Evolutionary conservation across 1,140 invertebrate genomes (phyloP).

Genomic region (Drosophila quadrilineata): DNA sequence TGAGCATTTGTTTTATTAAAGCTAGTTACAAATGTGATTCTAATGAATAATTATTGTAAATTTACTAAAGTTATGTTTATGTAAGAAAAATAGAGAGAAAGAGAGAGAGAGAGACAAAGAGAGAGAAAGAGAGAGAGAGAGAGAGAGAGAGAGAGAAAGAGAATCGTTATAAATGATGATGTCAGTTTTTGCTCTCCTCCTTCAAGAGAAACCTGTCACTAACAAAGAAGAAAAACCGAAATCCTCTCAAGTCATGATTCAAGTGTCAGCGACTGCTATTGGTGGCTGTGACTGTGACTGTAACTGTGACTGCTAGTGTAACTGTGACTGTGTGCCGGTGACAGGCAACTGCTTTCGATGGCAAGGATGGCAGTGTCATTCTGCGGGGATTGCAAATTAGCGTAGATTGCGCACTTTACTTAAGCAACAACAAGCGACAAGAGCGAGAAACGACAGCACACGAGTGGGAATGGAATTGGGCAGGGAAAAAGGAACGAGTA

Average conservation of each 20-base stretch:
- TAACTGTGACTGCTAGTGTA: slow-evolving; percentile 2
- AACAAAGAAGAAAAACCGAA: neutral
- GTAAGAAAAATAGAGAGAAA: too few species aligned
- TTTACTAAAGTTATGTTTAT: too few species aligned
- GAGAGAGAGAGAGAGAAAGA: too few species aligned
- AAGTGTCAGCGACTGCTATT: neutral
- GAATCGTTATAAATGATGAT: too few species aligned
- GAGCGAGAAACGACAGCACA: neutral
- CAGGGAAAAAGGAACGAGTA: neutral
- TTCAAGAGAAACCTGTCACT: too few species aligned
- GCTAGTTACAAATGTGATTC: too few species aligned
- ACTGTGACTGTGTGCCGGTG: slow-evolving; percentile 11
- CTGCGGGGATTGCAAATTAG: slow-evolving; percentile 61
- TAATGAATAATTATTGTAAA: too few species aligned
- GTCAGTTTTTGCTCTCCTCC: neutral
- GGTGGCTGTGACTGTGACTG: slow-evolving; percentile 5
- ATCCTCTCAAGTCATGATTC: slow-evolving; percentile 22
- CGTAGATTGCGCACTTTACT: slow-evolving; percentile 62
- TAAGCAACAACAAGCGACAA: neutral
- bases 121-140: too few species aligned
- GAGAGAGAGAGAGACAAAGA: too few species aligned
- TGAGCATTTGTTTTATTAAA: too few species aligned
- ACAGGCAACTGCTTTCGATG: slow-evolving; percentile 11
- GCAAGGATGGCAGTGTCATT: slow-evolving; percentile 45
- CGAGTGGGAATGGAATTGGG: neutral